Conservation (phyloP, 35 echinoderm and acorn worm species). For the Anneissia japonica region DNA sequence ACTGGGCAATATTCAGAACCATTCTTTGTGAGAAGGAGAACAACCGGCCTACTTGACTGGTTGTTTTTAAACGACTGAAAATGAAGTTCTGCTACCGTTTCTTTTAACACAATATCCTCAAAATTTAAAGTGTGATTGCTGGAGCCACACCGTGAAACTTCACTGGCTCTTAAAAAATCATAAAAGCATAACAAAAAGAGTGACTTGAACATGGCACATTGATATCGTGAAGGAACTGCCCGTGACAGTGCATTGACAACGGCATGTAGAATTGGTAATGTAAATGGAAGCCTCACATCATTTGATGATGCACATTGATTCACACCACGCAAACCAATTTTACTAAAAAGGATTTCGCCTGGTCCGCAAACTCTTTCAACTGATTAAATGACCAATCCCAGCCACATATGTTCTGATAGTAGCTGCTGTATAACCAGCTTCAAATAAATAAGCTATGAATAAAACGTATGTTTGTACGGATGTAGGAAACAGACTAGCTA, state of each 20-base stretch:
- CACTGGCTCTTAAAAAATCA: not conserved
- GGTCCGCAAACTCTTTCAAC: not conserved
- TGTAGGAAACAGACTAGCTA: no score
- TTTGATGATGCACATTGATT: not conserved
- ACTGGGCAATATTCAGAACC: not conserved
- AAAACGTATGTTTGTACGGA: no score
- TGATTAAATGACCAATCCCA: not conserved
- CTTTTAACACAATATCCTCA: not conserved
- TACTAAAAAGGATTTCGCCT: slow-evolving; percentile 10
- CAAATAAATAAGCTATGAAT: not conserved
- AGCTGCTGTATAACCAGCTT: not conserved
- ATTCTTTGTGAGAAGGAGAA: not conserved
- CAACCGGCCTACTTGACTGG: not conserved
- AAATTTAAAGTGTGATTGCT: not conserved
- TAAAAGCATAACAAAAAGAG: not conserved
- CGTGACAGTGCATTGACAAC: not conserved
- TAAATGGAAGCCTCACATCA: not conserved
- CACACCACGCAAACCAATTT: not conserved
- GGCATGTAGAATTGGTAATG: not conserved
- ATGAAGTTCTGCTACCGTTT: not conserved
- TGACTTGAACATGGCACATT: not conserved
- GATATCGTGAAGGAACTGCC: not conserved
- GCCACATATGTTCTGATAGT: slow-evolving; percentile 17
- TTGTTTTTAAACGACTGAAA: slow-evolving; percentile 6
- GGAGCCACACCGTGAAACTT: not conserved